Conservation (phyloP, 1,140 invertebrate genomes). For the Micrasema minimum region DNA sequence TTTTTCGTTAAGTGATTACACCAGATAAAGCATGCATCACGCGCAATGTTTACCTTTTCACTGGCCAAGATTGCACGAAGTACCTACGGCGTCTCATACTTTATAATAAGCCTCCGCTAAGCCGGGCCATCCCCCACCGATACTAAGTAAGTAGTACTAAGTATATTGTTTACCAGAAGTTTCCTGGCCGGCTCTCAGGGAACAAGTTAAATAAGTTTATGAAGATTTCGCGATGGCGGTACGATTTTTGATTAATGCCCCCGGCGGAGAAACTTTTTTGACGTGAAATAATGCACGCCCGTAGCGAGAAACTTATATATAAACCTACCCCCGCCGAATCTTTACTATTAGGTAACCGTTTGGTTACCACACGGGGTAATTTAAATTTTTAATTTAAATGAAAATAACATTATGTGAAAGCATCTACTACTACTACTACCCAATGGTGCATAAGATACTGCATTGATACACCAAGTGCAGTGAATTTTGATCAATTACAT, state of each 20-base stretch:
- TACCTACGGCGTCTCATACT: too few relatives aligned
- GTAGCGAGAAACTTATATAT: constrained; percentile 8
- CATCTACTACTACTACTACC: too few relatives aligned
- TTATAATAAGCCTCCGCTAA: constrained; percentile 1
- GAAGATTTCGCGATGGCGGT: constrained; percentile 41
- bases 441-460: too few relatives aligned
- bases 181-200: background rate
- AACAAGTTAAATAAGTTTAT: constrained; percentile 50
- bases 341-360: background rate
- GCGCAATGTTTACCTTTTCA: too few relatives aligned
- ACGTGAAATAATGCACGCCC: constrained; percentile 47
- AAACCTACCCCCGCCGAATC: constrained; percentile 10
- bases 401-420: too few relatives aligned
- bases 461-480: too few relatives aligned
- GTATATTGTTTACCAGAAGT: constrained; percentile 26
- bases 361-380: too few relatives aligned
- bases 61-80: too few relatives aligned
- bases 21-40: too few relatives aligned
- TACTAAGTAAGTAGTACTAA: background rate
- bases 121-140: background rate
- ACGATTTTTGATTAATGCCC: constrained; percentile 51
- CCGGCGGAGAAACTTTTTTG: constrained; percentile 47
- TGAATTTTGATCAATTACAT: too few relatives aligned
- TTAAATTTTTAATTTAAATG: too few relatives aligned
- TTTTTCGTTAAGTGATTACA: too few relatives aligned